phyloP scores from a whole-genome alignment of 2,888 invertebrate species.

The Ophion slaviceki region DNA sequence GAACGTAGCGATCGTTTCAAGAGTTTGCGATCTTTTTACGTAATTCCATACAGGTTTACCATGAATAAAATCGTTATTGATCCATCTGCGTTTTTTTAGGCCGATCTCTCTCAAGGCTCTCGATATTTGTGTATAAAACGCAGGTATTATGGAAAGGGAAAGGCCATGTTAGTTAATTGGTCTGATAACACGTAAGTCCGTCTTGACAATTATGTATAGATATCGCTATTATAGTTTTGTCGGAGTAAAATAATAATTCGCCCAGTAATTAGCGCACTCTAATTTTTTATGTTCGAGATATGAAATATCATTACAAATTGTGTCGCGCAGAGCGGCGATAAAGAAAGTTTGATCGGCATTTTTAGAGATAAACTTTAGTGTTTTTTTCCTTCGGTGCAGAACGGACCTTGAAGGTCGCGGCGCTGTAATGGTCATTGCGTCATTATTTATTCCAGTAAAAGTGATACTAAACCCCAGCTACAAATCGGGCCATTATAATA shows the following conservation, averaged over 20 bases:
- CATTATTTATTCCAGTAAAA: conserved; percentile 28
- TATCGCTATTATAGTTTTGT: background rate
- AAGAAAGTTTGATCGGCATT: conserved; percentile 9
- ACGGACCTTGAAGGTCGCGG: conserved; percentile 45
- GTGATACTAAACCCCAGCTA: conserved; percentile 12
- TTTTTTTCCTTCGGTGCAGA: conserved; percentile 15
- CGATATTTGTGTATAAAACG: conserved; percentile 33
- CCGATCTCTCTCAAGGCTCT: background rate
- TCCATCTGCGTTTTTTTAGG: conserved; percentile 19
- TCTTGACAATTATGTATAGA: background rate
- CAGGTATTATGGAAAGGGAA: conserved; percentile 33
- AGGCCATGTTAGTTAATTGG: conserved; percentile 47
- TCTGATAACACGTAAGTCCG: conserved; percentile 44
- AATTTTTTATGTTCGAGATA: conserved; percentile 31
- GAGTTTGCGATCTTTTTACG: conserved; percentile 31
- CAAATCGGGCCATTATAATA: conserved; percentile 31
- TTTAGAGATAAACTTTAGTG: background rate
- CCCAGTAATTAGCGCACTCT: conserved; percentile 27
- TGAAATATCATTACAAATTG: conserved; percentile 28
- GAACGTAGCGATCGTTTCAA: background rate
- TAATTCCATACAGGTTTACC: conserved; percentile 46
- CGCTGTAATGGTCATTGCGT: conserved; percentile 47
- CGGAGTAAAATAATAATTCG: background rate
- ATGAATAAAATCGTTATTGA: conserved; percentile 45
- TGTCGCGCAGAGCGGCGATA: background rate